A percentile compares a stretch with the other conserved stretches of the same genome.
Conservation (phyloP, 2,113 vertebrate genomes). For the Aythya baeri region DNA sequence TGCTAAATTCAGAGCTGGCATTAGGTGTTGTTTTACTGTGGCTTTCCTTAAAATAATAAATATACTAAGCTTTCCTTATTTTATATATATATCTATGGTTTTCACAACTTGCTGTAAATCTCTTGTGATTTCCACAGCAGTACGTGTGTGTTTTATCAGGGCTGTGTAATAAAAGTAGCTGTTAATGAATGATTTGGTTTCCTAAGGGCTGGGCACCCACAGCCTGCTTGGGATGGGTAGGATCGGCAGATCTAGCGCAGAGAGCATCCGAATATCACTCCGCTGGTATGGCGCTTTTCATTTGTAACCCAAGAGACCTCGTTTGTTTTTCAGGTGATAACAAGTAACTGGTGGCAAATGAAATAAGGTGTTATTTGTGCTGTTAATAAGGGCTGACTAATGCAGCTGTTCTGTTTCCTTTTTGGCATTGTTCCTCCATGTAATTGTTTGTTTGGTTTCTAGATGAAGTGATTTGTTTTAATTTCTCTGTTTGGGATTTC, state of each 20-base stretch:
- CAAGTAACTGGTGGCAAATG: background rate
- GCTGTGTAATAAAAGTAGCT: background rate
- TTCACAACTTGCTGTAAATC: background rate
- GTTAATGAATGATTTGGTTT: background rate
- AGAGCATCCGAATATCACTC: fast-evolving
- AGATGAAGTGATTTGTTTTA: slow-evolving; percentile 54
- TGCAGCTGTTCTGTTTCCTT: slow-evolving; percentile 39
- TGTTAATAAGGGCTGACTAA: slow-evolving; percentile 34
- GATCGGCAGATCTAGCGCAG: background rate
- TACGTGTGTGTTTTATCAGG: background rate
- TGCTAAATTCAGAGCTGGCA: background rate
- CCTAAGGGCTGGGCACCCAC: background rate
- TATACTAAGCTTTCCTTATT: too few species aligned
- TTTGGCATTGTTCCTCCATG: background rate
- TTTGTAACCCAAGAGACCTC: background rate
- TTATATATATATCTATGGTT: background rate
- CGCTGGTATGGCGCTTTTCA: background rate
- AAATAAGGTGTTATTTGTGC: slow-evolving; percentile 40
- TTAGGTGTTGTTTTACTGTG: background rate
- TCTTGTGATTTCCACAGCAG: background rate
- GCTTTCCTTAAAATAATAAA: too few species aligned
- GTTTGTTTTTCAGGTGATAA: slow-evolving; percentile 43
- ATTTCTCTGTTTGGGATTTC: slow-evolving; percentile 27
- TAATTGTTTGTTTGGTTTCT: slow-evolving; percentile 64
- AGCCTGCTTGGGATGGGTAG: background rate